Base-by-base conservation (phyloP, 2,113 vertebrate genomes). In the Ifrita kowaldi region DNA sequence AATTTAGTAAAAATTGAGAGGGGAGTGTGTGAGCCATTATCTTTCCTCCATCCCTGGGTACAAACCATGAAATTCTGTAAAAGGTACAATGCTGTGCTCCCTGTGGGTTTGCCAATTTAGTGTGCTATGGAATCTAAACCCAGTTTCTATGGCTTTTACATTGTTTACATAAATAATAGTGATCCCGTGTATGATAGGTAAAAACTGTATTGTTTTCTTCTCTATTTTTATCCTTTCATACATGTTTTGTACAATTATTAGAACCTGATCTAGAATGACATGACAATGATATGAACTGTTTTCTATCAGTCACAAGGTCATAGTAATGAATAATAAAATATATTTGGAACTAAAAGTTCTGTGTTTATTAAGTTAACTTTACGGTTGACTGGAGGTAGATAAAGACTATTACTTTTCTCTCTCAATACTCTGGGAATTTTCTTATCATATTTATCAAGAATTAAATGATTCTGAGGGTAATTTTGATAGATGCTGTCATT, bases 401-500 rank as follows among this genome's bases (percentile, higher is more conserved):
- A 64, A 95, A 94, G 55, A 70, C 39, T 87, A 22, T 15, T 59
- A 30, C 41, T 84, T 92, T 91, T 90, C 63, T 74, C 33, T 87
- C 30, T 79, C 37, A 67, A 5, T 78, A 77, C 52, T 85, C 87
- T 37, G 15, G 33, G 28, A 84, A 60, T 64, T 47, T 86, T 86
- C 37, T 95, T 84, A 56, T 42, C 85, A 46, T 69, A 16, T 55
- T 93, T 87, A 49, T 84, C 44, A 84, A 82, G 47, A 87, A 52
- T 68, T 73, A 96, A 84, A 88, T 65, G 4, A 87, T 91, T 93
- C 49, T 62, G 69, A 62, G 50, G 55, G 74, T 84, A 90, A 90
- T 94, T 96, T 91, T 92, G 55, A 84, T 84, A 84, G 87, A 52
- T 84, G 52, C 37, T 96, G 80, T 92, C 46, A 92, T 82, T 91